phyloP scores from a whole-genome alignment of 1,140 invertebrate species.

The Antheraea mylitta region DNA sequence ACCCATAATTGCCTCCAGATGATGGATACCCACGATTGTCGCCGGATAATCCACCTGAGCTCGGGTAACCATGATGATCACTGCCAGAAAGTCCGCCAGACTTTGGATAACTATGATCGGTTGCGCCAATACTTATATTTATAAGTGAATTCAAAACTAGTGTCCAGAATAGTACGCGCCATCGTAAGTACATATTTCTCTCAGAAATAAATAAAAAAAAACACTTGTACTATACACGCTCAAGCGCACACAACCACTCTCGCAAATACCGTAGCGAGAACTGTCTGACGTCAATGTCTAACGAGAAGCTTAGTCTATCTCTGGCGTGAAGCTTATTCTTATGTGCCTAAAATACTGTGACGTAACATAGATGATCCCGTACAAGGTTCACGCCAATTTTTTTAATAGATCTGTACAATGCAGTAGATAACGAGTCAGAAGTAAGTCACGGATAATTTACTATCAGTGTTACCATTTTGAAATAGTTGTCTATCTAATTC shows the following conservation, averaged over 20 bases:
- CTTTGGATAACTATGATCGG: constrained; percentile 36
- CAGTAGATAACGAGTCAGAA: not conserved
- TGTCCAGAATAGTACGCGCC: constrained; percentile 34
- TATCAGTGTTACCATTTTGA: not conserved
- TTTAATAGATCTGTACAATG: not conserved
- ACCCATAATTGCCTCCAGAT: constrained; percentile 35
- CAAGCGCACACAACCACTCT: constrained; percentile 19
- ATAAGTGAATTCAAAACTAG: constrained; percentile 40
- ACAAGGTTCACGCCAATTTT: not conserved
- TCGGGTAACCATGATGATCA: constrained; percentile 28
- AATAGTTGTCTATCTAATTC: not conserved
- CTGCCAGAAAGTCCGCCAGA: constrained; percentile 28
- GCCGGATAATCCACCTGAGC: constrained; percentile 12
- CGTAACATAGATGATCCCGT: not conserved
- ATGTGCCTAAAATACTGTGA: not conserved
- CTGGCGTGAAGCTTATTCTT: not conserved
- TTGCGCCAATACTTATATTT: constrained; percentile 34
- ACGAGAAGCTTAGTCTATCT: not conserved
- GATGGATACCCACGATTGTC: constrained; percentile 43
- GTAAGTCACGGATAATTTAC: not conserved
- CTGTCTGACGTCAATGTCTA: not conserved
- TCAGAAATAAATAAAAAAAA: not conserved
- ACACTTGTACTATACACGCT: constrained; percentile 8
- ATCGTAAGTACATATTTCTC: constrained; percentile 14
- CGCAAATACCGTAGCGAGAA: not conserved